These are phyloP conservation scores for Nudaria mundana DNA, from an alignment of 2,888 invertebrate species.

Conservation along the genomic window DNA sequence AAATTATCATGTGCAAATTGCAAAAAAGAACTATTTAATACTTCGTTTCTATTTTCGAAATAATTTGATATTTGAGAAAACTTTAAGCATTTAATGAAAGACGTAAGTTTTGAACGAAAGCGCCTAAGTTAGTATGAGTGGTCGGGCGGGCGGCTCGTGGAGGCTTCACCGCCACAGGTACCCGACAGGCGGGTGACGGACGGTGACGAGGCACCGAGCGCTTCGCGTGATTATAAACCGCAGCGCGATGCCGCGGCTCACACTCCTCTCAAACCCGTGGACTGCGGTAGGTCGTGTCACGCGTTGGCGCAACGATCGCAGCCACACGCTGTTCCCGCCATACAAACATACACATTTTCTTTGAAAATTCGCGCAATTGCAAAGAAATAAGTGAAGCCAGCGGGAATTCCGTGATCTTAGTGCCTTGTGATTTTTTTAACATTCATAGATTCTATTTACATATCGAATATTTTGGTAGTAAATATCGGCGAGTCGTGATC, in stretches of 20 bases:
- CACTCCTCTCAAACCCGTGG: constrained; percentile 67
- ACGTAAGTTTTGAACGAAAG: constrained; percentile 32
- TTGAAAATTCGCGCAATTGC: constrained; percentile 78
- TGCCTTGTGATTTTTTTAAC: constrained; percentile 67
- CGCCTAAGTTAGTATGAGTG: constrained; percentile 39
- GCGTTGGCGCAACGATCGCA: constrained; percentile 74
- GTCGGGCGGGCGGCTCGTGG: constrained; percentile 43
- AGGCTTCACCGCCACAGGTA: constrained; percentile 38
- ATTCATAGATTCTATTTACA: constrained; percentile 52
- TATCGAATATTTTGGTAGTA: constrained; percentile 48
- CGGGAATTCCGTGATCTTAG: constrained; percentile 65
- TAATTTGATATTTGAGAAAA: too few relatives aligned
- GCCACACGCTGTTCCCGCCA: constrained; percentile 58
- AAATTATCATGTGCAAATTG: too few relatives aligned
- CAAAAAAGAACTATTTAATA: too few relatives aligned
- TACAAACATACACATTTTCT: constrained; percentile 64
- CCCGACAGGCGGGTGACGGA: constrained; percentile 31
- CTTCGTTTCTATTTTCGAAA: too few relatives aligned
- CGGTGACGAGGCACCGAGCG: constrained; percentile 21
- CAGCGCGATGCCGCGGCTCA: constrained; percentile 53
- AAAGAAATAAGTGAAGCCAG: constrained; percentile 74
- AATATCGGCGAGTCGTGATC: constrained; percentile 57
- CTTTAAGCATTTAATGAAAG: too few relatives aligned
- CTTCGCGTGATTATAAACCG: constrained; percentile 52
- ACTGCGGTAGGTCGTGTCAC: constrained; percentile 76